Percentiles rank a stretch among this genome's conserved stretches.
Evolutionary conservation across 2,113 vertebrate genomes (phyloP).

Genomic region (Galbula dea): DNA sequence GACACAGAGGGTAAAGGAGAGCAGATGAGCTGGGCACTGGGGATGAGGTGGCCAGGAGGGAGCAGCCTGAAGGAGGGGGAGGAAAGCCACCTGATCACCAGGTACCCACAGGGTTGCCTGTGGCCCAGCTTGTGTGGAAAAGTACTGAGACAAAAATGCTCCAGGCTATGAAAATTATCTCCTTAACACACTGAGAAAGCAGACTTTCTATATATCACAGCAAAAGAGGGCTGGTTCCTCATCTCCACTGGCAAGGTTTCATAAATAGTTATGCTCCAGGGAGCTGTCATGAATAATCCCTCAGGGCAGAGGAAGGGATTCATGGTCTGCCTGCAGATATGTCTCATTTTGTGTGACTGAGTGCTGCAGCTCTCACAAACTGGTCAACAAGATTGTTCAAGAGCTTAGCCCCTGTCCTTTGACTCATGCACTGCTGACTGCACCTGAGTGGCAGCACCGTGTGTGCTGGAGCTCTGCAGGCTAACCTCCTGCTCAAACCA

Average conservation of each 20-base stretch:
- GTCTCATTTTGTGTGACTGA: accelerated
- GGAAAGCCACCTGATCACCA: not conserved
- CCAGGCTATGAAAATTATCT: not conserved
- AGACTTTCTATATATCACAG: not conserved
- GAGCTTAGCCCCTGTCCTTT: not conserved
- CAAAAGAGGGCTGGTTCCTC: not conserved
- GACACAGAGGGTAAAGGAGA: not conserved
- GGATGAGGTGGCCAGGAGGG: not conserved
- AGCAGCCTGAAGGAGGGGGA: not conserved
- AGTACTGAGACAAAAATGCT: not conserved
- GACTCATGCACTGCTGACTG: not conserved
- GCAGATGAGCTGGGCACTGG: accelerated
- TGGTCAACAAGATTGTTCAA: not conserved
- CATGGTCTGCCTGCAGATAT: not conserved
- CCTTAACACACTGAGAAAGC: not conserved
- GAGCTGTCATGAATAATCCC: not conserved
- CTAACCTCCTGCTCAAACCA: not conserved
- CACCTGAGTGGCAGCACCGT: not conserved
- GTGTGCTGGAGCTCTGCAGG: not conserved
- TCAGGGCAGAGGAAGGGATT: not conserved
- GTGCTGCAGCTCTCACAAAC: not conserved
- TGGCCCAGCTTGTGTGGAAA: not conserved
- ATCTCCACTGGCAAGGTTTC: not conserved
- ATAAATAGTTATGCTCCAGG: not conserved
- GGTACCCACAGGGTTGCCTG: not conserved